phyloP scores from a whole-genome alignment of 2,888 invertebrate species.

The Nomada lathburiana region DNA sequence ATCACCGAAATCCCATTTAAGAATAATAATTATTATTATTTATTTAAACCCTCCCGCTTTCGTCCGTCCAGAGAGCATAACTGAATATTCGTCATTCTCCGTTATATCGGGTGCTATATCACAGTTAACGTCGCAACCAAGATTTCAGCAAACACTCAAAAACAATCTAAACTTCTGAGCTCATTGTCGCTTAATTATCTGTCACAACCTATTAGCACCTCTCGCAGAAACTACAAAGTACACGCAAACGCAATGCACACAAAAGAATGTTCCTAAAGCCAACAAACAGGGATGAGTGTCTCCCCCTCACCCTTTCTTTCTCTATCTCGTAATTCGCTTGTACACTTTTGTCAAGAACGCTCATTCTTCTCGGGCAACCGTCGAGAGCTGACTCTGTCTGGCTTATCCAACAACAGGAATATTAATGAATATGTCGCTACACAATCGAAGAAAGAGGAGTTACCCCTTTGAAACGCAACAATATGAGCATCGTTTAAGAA shows the following conservation, averaged over 20 bases:
- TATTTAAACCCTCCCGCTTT: neutral
- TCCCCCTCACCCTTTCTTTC: neutral
- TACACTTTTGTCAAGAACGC: constrained; percentile 48
- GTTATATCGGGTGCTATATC: neutral
- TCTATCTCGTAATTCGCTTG: constrained; percentile 55
- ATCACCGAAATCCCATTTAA: no score
- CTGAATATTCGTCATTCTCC: neutral
- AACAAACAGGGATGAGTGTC: constrained; percentile 27
- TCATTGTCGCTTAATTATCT: constrained; percentile 40
- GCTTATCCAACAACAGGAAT: constrained; percentile 51
- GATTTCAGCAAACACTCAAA: constrained; percentile 7
- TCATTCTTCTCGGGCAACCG: constrained; percentile 54
- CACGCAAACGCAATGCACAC: constrained; percentile 20
- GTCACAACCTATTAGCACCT: constrained; percentile 30
- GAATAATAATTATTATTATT: no score
- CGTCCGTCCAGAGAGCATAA: neutral
- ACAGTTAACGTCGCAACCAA: neutral
- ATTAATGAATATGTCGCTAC: constrained; percentile 50
- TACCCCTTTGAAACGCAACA: constrained; percentile 23
- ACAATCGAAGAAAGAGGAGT: constrained; percentile 26
- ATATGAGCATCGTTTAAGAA: constrained; percentile 29
- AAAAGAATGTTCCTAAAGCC: constrained; percentile 22
- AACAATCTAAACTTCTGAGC: constrained; percentile 32
- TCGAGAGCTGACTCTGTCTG: constrained; percentile 61
- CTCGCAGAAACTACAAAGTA: constrained; percentile 21